These are phyloP conservation scores for Stichopus chloronotus DNA, from an alignment of 35 echinoderm and acorn worm species.

Conservation along the genomic window DNA sequence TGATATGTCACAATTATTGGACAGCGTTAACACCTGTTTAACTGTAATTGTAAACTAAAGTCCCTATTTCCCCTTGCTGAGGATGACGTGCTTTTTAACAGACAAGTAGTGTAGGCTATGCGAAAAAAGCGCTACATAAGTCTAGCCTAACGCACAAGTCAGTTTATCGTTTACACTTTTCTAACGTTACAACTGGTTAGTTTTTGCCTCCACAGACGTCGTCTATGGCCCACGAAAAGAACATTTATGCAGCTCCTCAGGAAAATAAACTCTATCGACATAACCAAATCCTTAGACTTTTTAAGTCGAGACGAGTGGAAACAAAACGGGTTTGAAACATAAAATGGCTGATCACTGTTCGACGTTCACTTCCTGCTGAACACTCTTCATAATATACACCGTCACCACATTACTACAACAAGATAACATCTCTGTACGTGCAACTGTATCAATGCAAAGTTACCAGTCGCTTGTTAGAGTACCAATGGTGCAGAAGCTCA, in stretches of 20 bases:
- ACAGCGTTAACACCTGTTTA: slow-evolving; percentile 17
- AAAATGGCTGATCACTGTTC: neutral
- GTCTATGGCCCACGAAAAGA: neutral
- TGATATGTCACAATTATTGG: neutral
- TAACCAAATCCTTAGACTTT: neutral
- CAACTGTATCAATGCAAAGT: too few relatives aligned
- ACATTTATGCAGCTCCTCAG: neutral
- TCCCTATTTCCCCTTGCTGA: too few relatives aligned
- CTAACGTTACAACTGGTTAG: neutral
- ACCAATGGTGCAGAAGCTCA: too few relatives aligned
- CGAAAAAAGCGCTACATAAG: neutral
- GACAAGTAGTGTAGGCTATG: neutral
- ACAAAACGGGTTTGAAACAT: neutral
- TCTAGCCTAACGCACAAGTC: neutral
- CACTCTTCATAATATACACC: neutral
- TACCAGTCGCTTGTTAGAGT: too few relatives aligned
- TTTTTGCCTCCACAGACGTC: neutral
- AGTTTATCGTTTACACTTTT: neutral
- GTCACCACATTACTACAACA: too few relatives aligned
- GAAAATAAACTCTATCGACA: neutral
- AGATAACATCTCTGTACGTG: too few relatives aligned
- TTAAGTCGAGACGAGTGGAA: neutral
- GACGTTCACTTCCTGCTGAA: neutral
- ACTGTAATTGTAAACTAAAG: neutral
- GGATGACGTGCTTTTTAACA: neutral